Evolutionary conservation across 2,888 invertebrate species (phyloP).

Genomic region (Brenthis daphne): DNA sequence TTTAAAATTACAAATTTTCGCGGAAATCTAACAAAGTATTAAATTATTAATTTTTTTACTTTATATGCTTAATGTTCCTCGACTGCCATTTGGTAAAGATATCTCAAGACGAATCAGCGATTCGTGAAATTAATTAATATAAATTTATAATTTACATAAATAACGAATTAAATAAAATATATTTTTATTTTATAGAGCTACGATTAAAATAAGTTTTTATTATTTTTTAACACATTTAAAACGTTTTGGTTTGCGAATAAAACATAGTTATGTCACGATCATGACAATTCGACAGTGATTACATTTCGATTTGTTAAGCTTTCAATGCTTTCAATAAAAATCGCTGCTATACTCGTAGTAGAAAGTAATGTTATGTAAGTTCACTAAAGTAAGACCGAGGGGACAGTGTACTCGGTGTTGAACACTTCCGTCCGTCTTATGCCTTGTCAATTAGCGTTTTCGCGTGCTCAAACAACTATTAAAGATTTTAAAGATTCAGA

Average conservation of each 20-base stretch:
- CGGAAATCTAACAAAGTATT: too few species aligned
- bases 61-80: too few species aligned
- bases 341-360: conserved; percentile 23
- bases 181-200: too few species aligned
- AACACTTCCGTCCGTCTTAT: conserved; percentile 2
- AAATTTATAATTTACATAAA: too few species aligned
- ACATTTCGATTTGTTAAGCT: conserved; percentile 30
- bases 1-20: too few species aligned
- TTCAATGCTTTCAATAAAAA: conserved; percentile 34
- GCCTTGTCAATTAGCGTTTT: conserved; percentile 8
- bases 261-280: conserved; percentile 51
- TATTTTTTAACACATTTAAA: not conserved
- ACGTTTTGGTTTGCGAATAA: conserved; percentile 12
- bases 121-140: too few species aligned
- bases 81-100: too few species aligned
- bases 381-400: conserved; percentile 6
- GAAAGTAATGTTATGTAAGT: conserved; percentile 33
- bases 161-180: too few species aligned
- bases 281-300: conserved; percentile 30
- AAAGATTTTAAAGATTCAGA: too few species aligned
- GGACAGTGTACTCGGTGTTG: not conserved
- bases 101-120: too few species aligned
- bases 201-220: too few species aligned
- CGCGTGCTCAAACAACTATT: not conserved
- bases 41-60: too few species aligned